Evolutionary conservation across 2,797 vertebrate genomes (phyloP).

Genomic region (Scleropages formosus): DNA sequence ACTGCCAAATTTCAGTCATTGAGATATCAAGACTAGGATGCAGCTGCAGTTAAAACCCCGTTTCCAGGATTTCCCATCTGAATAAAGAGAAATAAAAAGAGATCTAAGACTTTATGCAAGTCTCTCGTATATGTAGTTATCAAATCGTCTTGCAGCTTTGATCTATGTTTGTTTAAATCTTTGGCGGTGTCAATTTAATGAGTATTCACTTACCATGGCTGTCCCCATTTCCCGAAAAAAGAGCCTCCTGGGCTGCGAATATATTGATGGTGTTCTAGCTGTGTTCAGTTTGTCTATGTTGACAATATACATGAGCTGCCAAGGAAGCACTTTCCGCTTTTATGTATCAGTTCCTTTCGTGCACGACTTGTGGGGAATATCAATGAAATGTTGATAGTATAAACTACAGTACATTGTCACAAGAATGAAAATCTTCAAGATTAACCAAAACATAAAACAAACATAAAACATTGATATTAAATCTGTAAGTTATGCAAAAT

Average conservation of each 20-base stretch:
- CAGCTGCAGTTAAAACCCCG: not conserved
- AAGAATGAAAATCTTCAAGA: too few species aligned
- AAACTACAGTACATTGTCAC: too few species aligned
- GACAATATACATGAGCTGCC: too few species aligned
- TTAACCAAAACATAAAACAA: too few species aligned
- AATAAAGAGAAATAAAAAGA: conserved; percentile 3
- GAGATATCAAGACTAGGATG: conserved; percentile 28
- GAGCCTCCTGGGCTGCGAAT: not conserved
- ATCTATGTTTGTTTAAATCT: not conserved
- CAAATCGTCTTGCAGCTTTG: conserved; percentile 14
- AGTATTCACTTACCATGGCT: not conserved
- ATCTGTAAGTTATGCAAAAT: too few species aligned
- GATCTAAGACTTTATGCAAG: not conserved
- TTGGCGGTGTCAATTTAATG: not conserved
- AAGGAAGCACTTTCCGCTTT: not conserved
- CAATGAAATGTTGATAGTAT: too few species aligned
- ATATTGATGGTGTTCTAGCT: not conserved
- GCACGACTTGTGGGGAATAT: too few species aligned
- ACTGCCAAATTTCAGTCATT: conserved; percentile 24
- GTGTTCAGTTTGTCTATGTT: not conserved
- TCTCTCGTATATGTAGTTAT: not conserved
- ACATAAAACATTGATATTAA: too few species aligned
- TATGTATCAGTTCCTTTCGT: conserved; percentile 3
- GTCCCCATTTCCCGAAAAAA: not conserved
- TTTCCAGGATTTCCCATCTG: not conserved